Base-by-base conservation (phyloP, 2,888 invertebrate genomes). In the Argynnis bischoffii region DNA sequence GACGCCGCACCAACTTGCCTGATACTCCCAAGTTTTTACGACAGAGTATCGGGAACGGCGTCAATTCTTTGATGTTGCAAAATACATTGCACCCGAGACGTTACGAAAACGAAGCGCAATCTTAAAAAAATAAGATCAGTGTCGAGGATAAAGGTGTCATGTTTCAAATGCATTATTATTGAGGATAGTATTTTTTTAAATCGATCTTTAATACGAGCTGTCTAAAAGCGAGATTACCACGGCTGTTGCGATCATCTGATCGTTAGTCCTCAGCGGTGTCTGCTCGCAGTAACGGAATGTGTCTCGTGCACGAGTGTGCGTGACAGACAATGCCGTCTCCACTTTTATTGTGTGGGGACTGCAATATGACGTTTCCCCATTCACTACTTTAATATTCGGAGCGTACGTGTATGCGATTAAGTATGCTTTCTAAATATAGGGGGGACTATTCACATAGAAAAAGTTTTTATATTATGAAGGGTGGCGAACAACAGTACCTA, bases 371-470 rank as follows among this genome's bases (percentile, higher is more conserved):
- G 89, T 83, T 84, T 84, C 89, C 88, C 90, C 86, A 85, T 88
- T 88, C 88, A 88, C 80, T 75, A 81, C 79, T 89, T 89, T 88
- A 90, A 90, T 90, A 91, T 91, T 90, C 87, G 77, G 77, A 84
- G 84, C 85, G 87, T 82, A 84, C 88, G 85, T 85, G 89, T 84
- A 85, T 81, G 87, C 89, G 88, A 90, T 90, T 89, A 90, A 91
- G 88, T 87, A 84, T 86, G 86, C 89, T 87, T 86, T 87, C 86
- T 87, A 89, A 91, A 90, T 88, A 89, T 86, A 88, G 89, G 89
- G 89, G 84, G 83, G 77, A 77, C 79, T 82, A 77, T 82, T 79
- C 86, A 90, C 80, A 87, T 90, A 87, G 82, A 77, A 79, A 76
- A 75, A 69, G 79, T 84, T 82, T 88, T 89, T 88, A 86, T 87